These are phyloP conservation scores for Calephelis nemesis DNA, from an alignment of 1,140 invertebrate genomes.

Conservation along the genomic window DNA sequence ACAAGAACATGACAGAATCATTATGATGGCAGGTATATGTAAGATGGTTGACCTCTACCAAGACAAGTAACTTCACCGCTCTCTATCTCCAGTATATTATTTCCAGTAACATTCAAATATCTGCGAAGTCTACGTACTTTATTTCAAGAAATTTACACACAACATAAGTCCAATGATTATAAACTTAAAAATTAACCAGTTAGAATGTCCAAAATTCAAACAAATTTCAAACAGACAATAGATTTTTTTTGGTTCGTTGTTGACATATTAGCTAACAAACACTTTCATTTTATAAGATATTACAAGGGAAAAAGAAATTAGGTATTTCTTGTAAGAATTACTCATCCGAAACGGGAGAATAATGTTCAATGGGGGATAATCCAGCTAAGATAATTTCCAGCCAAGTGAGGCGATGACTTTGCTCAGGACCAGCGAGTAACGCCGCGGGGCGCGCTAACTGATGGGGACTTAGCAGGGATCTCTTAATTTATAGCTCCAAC, in stretches of 20 bases:
- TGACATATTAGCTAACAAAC: no score
- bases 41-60: no score
- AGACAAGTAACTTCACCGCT: no score
- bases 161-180: no score
- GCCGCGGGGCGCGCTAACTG: slow-evolving; percentile 67
- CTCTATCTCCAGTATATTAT: no score
- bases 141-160: no score
- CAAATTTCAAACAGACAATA: background rate
- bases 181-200: no score
- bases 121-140: no score
- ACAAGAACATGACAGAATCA: no score
- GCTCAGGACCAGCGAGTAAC: slow-evolving; percentile 53
- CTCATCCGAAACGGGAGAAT: slow-evolving; percentile 51
- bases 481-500: slow-evolving; percentile 75
- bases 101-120: no score
- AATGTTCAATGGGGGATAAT: slow-evolving; percentile 63
- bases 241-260: slow-evolving; percentile 1
- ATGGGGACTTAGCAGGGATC: slow-evolving; percentile 75
- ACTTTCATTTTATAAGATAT: background rate
- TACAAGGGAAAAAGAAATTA: background rate
- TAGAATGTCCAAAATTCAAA: no score
- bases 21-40: no score
- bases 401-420: slow-evolving; percentile 60
- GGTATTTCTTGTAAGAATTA: slow-evolving; percentile 31
- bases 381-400: slow-evolving; percentile 69